phyloP scores from a whole-genome alignment of 37 sponge, comb jelly and placozoan genomes.

The Haliclona indistincta region DNA sequence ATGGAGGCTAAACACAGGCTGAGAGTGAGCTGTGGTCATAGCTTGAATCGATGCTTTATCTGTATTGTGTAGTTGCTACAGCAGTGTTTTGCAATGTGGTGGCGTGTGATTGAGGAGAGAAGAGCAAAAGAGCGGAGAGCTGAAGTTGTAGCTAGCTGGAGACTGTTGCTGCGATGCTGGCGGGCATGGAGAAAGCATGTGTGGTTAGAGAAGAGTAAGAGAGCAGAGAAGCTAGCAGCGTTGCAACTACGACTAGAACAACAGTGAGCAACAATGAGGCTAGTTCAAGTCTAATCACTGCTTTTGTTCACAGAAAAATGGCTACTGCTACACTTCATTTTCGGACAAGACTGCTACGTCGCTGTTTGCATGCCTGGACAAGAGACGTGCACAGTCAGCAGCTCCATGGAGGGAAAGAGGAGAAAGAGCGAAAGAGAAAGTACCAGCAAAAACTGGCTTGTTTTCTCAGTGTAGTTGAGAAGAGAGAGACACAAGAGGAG shows the following conservation, averaged over 20 bases:
- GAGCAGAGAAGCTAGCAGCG: slow-evolving; percentile 15
- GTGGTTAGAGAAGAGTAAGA: slow-evolving; percentile 13
- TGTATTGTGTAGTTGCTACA: slow-evolving; percentile 16
- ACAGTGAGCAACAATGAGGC: not conserved
- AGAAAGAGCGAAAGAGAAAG: too few species aligned
- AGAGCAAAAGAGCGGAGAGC: slow-evolving; percentile 30
- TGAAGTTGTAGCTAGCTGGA: slow-evolving; percentile 43
- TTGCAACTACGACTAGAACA: not conserved
- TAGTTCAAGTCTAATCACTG: not conserved
- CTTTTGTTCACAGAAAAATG: not conserved
- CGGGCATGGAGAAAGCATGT: slow-evolving; percentile 40
- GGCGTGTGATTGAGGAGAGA: not conserved
- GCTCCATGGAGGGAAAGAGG: too few species aligned
- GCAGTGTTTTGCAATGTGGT: slow-evolving; percentile 40
- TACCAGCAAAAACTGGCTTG: too few species aligned
- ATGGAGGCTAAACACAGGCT: slow-evolving; percentile 31
- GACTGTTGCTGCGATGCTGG: slow-evolving; percentile 41
- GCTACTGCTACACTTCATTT: not conserved
- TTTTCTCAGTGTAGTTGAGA: too few species aligned
- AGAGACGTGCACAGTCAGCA: too few species aligned
- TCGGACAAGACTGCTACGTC: too few species aligned
- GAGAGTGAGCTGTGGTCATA: slow-evolving; percentile 1
- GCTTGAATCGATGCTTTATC: not conserved
- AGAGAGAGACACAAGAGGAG: too few species aligned
- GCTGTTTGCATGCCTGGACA: too few species aligned